phyloP scores from a whole-genome alignment of 1,140 invertebrate genomes.

The Saccostrea cuccullata region DNA sequence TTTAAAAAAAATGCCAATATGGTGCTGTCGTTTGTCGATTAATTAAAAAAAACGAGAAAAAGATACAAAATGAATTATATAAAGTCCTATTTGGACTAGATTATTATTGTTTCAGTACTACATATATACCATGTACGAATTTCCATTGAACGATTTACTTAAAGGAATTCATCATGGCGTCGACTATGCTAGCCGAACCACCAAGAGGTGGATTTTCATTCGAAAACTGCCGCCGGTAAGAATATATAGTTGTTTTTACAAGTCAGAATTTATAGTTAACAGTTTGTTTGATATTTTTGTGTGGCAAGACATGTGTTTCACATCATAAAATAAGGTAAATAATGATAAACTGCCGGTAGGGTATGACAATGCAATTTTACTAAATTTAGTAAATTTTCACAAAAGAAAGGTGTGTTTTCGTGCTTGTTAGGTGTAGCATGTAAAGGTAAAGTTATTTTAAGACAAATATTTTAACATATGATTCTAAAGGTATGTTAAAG shows the following conservation, averaged over 20 bases:
- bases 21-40: too few species aligned
- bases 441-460: neutral
- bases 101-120: too few species aligned
- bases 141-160: neutral
- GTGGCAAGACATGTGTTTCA: neutral
- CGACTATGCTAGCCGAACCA: slow-evolving; percentile 61
- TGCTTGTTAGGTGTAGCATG: neutral
- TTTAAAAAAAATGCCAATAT: too few species aligned
- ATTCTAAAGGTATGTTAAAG: too few species aligned
- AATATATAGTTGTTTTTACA: slow-evolving; percentile 34
- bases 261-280: neutral
- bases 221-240: slow-evolving; percentile 91
- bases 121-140: neutral
- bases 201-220: slow-evolving; percentile 74
- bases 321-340: neutral
- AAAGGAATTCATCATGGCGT: slow-evolving; percentile 60
- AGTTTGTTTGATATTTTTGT: neutral
- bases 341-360: neutral
- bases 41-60: too few species aligned
- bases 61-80: too few species aligned
- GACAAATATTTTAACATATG: slow-evolving; percentile 36
- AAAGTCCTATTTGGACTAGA: too few species aligned
- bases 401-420: neutral
- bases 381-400: neutral
- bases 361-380: neutral